Evolutionary conservation across 2,113 vertebrate genomes (phyloP).

Genomic region (Bolborhynchus lineola): DNA sequence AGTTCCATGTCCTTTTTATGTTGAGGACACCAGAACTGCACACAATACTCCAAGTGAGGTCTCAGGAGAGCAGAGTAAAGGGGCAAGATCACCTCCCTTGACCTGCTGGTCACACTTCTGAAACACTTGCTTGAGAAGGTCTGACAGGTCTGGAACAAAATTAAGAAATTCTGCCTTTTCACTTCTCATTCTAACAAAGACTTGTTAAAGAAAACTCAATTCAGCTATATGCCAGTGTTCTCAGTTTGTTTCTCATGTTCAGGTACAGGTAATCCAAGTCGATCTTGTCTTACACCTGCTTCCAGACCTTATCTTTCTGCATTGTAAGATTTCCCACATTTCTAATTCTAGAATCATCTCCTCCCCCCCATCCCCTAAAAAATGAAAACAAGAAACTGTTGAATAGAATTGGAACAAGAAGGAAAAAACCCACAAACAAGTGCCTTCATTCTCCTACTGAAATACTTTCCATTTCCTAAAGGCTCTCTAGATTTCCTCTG

Average conservation of each 20-base stretch:
- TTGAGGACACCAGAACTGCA: too few relatives aligned
- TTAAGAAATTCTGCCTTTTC: not conserved
- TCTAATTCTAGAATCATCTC: conserved; percentile 4
- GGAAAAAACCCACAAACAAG: not conserved
- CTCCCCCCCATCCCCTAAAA: not conserved
- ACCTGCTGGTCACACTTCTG: not conserved
- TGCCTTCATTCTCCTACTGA: not conserved
- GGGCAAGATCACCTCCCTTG: too few relatives aligned
- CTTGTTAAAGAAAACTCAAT: conserved; percentile 49
- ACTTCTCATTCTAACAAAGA: conserved; percentile 12
- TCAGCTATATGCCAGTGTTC: not conserved
- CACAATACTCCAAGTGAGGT: too few relatives aligned
- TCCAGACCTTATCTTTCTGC: not conserved
- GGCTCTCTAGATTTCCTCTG: not conserved
- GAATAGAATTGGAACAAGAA: not conserved
- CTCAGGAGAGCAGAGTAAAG: too few relatives aligned
- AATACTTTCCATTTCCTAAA: not conserved
- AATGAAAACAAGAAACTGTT: not conserved
- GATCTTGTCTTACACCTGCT: conserved; percentile 33
- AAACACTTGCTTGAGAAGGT: not conserved
- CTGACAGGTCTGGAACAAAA: conserved; percentile 20
- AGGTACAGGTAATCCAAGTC: conserved; percentile 39
- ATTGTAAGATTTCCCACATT: not conserved
- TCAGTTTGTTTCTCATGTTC: conserved; percentile 2
- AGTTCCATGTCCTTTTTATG: too few relatives aligned